These are phyloP conservation scores for Rotaria macrura DNA, from an alignment of 2,888 invertebrate species.

Conservation along the genomic window DNA sequence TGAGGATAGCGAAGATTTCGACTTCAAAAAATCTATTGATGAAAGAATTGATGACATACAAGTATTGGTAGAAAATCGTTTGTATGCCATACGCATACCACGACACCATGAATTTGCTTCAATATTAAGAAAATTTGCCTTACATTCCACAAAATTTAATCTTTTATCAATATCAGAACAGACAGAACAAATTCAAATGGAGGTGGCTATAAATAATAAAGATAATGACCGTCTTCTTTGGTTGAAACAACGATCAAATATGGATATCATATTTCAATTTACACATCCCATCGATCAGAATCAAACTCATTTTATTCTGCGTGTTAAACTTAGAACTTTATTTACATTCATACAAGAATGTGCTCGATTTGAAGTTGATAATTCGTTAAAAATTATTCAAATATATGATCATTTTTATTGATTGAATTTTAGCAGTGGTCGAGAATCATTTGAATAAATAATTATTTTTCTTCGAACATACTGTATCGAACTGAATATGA, in stretches of 20 bases:
- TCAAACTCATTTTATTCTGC: not conserved
- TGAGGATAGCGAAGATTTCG: not conserved
- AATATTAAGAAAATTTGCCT: not conserved
- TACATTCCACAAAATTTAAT: not conserved
- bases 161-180: not conserved
- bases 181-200: not conserved
- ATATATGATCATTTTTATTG: not conserved
- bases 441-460: no score
- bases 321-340: not conserved
- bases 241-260: slow-evolving; percentile 6
- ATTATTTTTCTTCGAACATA: no score
- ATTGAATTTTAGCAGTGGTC: not conserved
- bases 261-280: not conserved
- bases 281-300: not conserved
- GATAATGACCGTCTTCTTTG: not conserved
- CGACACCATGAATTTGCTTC: not conserved
- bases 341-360: not conserved
- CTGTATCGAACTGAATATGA: no score
- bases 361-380: not conserved
- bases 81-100: not conserved
- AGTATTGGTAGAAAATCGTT: not conserved
- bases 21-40: not conserved
- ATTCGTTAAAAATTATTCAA: not conserved
- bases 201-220: not conserved
- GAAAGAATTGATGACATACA: not conserved